phyloP scores from a whole-genome alignment of 2,888 invertebrate species.

The Volucella bombylans region DNA sequence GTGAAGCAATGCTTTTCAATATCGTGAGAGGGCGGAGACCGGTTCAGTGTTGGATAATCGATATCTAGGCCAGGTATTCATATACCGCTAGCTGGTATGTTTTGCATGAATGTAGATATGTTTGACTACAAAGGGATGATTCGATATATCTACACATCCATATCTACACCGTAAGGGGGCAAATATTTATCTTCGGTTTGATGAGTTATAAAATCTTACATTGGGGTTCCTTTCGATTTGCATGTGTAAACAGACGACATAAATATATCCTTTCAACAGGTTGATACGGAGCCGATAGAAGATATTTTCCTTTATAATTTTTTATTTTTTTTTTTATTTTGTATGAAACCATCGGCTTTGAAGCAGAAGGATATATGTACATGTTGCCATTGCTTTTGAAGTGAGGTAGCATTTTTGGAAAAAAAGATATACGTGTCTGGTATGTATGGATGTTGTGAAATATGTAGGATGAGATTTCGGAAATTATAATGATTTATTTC shows the following conservation, averaged over 20 bases:
- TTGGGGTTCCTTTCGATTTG: conserved; percentile 29
- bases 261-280: conserved; percentile 18
- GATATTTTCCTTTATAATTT: background rate
- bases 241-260: conserved; percentile 31
- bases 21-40: background rate
- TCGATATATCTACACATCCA: conserved; percentile 6
- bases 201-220: conserved; percentile 35
- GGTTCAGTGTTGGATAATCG: conserved; percentile 18
- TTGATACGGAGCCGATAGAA: background rate
- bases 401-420: background rate
- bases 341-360: conserved; percentile 13
- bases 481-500: too few relatives aligned
- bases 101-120: background rate
- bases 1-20: background rate
- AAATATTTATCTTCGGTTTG: conserved; percentile 60
- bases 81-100: background rate
- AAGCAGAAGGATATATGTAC: background rate
- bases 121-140: conserved; percentile 3
- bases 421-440: too few relatives aligned
- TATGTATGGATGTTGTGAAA: too few relatives aligned
- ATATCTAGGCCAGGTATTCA: background rate
- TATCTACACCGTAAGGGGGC: conserved; percentile 13
- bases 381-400: conserved; percentile 35
- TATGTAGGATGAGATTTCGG: too few relatives aligned
- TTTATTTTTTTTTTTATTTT: background rate